These are phyloP conservation scores for Ispidina lecontei DNA, from an alignment of 2,797 vertebrate species.

Conservation along the genomic window DNA sequence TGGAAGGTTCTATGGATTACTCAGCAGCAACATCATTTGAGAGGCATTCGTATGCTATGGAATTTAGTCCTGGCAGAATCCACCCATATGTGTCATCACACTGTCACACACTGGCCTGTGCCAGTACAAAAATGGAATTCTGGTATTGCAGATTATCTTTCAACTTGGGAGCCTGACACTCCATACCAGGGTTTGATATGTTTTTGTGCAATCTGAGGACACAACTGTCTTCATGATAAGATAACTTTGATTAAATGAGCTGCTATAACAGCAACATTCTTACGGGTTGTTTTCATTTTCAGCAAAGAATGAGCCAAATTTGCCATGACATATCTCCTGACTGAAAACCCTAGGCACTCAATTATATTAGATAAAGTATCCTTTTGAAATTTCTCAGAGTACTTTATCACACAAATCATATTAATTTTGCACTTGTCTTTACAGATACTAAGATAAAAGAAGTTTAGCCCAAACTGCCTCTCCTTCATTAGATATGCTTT, in stretches of 20 bases:
- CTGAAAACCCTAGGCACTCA: not conserved
- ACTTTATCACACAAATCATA: not conserved
- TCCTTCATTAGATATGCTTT: not conserved
- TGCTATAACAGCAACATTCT: not conserved
- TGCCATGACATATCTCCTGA: not conserved
- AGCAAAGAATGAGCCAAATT: not conserved
- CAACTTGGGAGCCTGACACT: not conserved
- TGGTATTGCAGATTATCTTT: not conserved
- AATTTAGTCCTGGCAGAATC: slow-evolving; percentile 24
- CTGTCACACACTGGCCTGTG: not conserved
- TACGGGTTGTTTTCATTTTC: not conserved
- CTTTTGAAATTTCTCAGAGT: not conserved
- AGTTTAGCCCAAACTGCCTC: not conserved
- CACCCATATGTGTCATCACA: not conserved
- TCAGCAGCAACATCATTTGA: slow-evolving; percentile 7
- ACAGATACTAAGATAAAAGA: not conserved
- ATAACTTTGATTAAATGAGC: slow-evolving; percentile 2
- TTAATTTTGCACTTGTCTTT: not conserved
- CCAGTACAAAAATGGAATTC: slow-evolving; percentile 7
- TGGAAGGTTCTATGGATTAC: not conserved
- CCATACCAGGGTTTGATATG: not conserved
- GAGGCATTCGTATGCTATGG: not conserved
- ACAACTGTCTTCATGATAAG: not conserved
- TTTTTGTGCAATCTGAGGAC: not conserved
- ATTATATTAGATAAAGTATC: not conserved